phyloP scores from a whole-genome alignment of 1,140 invertebrate species.

The Drosophila dunni region DNA sequence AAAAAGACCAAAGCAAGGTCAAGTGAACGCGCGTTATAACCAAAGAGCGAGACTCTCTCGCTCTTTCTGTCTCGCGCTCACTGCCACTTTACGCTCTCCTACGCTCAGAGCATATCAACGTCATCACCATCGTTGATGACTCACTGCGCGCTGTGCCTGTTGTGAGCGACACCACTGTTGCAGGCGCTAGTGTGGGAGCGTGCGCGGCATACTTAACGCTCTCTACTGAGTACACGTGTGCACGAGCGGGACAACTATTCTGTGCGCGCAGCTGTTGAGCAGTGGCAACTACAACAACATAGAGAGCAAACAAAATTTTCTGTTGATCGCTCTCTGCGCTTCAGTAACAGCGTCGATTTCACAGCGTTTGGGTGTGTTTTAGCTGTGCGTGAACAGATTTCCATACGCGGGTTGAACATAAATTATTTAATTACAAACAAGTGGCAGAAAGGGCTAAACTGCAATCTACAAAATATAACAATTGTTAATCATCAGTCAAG shows the following conservation, averaged over 20 bases:
- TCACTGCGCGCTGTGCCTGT: conserved; percentile 43
- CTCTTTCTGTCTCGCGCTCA: background rate
- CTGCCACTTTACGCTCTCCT: conserved; percentile 27
- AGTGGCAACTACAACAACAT: conserved; percentile 32
- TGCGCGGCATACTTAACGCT: conserved; percentile 56
- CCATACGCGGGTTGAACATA: conserved; percentile 17
- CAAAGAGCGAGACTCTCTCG: conserved; percentile 8
- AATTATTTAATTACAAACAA: conserved; percentile 32
- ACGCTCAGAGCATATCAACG: conserved; percentile 37
- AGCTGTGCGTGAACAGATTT: conserved; percentile 38
- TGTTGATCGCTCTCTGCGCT: conserved; percentile 47
- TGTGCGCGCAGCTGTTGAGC: conserved; percentile 29
- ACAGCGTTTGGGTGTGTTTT: conserved; percentile 81
- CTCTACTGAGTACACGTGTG: background rate
- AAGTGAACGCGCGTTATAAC: conserved; percentile 41
- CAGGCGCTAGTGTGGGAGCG: conserved; percentile 57
- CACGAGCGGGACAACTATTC: conserved; percentile 29
- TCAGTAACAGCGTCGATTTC: conserved; percentile 66
- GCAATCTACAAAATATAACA: conserved; percentile 16
- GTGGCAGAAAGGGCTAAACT: conserved; percentile 25
- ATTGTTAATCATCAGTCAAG: conserved; percentile 29
- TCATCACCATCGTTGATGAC: conserved; percentile 58
- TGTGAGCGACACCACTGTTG: conserved; percentile 48
- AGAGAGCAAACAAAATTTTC: conserved; percentile 43
- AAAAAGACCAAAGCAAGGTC: conserved; percentile 81